Base-by-base conservation (phyloP, 2,888 invertebrate species). In the Caenorhabditis sinica region DNA sequence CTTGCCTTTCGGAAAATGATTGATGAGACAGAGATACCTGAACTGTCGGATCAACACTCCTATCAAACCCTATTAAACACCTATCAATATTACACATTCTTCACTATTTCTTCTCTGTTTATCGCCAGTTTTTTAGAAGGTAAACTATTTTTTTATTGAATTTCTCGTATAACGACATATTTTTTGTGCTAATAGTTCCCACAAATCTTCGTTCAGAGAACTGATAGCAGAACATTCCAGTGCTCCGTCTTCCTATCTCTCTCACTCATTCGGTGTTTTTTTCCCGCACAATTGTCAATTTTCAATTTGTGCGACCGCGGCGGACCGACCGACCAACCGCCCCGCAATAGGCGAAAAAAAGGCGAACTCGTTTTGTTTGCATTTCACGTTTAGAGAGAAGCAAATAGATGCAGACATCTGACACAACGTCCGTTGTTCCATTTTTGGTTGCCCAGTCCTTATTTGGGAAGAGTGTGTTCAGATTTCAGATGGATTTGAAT, bases 291-390 rank as follows among this genome's bases (percentile, higher is more conserved):
- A 74, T 63, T 69, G 61, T 33, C 63, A 74, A 65, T 51, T 74
- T 40, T 30, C 60, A 43, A 66, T 74, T 63, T 74, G 63, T 66
- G 75, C 23, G 76, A 28, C 40, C 45, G 45, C 28, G 28, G 15
- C 69, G 75, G n/a, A 17, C 28, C 28, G 28, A 28, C 13, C 20
- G 17, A 30, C 15, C 43, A 36, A 11, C 49, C 45, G 51, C 60
- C 40, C 40, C 49, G 49, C 49, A 60, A 63, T 61, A 69, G 65
- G 68, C 72, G 60, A 68, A 58, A 80, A 72, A 69, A 66, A 69
- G 53, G 77, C 69, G 80, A 80, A 72, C 72, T 65, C 79, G 72
- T 79, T 79, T 79, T 80, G 80, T 80, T 80, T 80, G 80, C 80
- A 66, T 80, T 80, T 66, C 72, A 80, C 80, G 72, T 80, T 71